Base-by-base conservation (phyloP, 2,113 vertebrate species). In the Taurulus bubalis region DNA sequence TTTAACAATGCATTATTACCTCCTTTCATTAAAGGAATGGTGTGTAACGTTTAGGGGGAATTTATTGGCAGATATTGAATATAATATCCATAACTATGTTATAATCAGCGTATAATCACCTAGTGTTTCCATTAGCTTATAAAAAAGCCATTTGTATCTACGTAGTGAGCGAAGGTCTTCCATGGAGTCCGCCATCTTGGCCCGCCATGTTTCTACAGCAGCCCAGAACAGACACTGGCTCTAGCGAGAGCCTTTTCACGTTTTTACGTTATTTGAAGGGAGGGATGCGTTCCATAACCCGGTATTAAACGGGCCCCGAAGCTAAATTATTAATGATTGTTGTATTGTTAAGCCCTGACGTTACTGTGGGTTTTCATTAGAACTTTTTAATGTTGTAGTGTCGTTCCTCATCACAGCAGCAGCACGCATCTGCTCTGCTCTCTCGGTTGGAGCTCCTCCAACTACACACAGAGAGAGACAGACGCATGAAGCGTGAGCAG, bases 1-100 rank as follows among this genome's bases (percentile, higher is more conserved):
- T 60, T 36, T 24, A 63, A 80, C 24, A 82, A 87, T 75, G 65
- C 71, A 67, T 82, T 40, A 72, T 73, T 71, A 40, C 34, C 47
- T 64, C 20, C 15, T 75, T 28, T 79, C 38, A 86, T 73, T 70
- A 49, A 49, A 36, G n/a, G 8, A 49, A 8, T 18, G 7, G 16
- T 47, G 47, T 49, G 47, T 49, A 49, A 7, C 47, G 14, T 45
- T 45, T 45, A 15, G 40, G 10, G 40, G 38, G 38, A 10, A 3
- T 34, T 32, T 32, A 32, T 32, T 4, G 32, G 32, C 32, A 36
- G 6, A 36, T 38, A 15, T 45, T 42, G 11, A 15, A 45, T 45
- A 45, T 45, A 45, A 51, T 51, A 15, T 51, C 5, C 20, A 8
- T 51, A 51, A 22, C 20, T 51, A 51, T 22, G 49, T 51, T 22